These are phyloP conservation scores for Caenorhabditis doughertyi DNA, from an alignment of 2,888 invertebrate genomes.

Conservation along the genomic window DNA sequence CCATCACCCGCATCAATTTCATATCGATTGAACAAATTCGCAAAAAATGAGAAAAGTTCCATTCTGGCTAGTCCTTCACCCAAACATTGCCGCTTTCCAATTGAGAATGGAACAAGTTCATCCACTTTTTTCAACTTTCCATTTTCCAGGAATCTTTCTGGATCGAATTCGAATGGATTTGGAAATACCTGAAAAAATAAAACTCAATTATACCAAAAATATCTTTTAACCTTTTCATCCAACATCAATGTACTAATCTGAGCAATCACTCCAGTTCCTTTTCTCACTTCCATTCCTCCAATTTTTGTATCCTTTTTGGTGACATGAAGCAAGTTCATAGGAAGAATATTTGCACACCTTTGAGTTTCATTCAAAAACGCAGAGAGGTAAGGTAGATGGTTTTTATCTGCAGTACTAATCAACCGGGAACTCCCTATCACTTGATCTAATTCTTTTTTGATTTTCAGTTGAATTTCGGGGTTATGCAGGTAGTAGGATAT, in stretches of 20 bases:
- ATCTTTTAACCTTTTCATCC: conserved; percentile 59
- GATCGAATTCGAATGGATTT: conserved; percentile 74
- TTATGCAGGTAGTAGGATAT: conserved; percentile 60
- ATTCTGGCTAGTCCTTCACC: conserved; percentile 65
- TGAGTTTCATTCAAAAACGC: conserved; percentile 68
- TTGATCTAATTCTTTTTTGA: conserved; percentile 68
- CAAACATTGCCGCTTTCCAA: conserved; percentile 63
- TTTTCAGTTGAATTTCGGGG: conserved; percentile 57
- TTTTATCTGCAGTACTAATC: conserved; percentile 65
- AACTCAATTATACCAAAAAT: not conserved
- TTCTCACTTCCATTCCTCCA: conserved; percentile 45
- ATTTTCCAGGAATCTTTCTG: conserved; percentile 74
- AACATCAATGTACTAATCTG: conserved; percentile 62
- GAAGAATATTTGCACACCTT: conserved; percentile 62
- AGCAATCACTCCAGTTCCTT: conserved; percentile 63
- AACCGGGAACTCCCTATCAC: conserved; percentile 69
- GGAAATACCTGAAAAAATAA: conserved; percentile 59
- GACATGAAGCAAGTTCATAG: conserved; percentile 58
- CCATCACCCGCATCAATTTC: not conserved
- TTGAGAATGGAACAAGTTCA: conserved; percentile 60
- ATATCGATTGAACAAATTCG: conserved; percentile 63
- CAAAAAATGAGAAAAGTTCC: conserved; percentile 65
- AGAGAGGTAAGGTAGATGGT: conserved; percentile 57
- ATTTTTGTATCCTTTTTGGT: conserved; percentile 57
- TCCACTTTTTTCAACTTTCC: conserved; percentile 69